Conservation (phyloP, 2,888 invertebrate species). For the Hydrotaea diabolus region DNA sequence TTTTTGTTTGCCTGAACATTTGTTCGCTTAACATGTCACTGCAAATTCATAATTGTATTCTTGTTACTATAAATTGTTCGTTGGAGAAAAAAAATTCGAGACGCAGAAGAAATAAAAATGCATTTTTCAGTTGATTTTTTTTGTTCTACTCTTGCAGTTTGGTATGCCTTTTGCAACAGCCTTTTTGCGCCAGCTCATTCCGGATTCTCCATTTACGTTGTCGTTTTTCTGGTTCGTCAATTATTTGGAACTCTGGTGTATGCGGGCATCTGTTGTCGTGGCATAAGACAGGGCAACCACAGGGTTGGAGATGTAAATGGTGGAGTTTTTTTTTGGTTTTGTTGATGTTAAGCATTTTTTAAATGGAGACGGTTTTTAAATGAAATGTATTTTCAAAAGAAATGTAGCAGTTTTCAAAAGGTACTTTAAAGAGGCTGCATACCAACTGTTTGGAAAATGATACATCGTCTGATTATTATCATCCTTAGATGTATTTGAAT, state of each 20-base stretch:
- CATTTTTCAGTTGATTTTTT: not conserved
- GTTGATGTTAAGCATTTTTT: not conserved
- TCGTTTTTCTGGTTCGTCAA: constrained; percentile 26
- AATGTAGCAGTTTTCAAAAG: too few relatives aligned
- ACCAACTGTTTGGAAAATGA: too few relatives aligned
- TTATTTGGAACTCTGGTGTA: constrained; percentile 15
- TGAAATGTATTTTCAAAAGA: too few relatives aligned
- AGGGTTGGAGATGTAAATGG: not conserved
- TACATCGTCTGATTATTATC: too few relatives aligned
- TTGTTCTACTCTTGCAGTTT: not conserved
- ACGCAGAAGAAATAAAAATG: constrained; percentile 5
- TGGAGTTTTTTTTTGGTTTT: not conserved
- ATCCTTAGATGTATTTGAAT: too few relatives aligned
- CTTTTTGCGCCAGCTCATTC: constrained; percentile 7
- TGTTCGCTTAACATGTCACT: constrained; percentile 59
- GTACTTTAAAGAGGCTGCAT: too few relatives aligned
- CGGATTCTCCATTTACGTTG: constrained; percentile 18
- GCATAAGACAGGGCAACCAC: not conserved
- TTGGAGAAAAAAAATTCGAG: not conserved
- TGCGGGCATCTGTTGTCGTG: constrained; percentile 15
- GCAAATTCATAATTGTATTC: constrained; percentile 63
- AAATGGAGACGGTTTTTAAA: too few relatives aligned
- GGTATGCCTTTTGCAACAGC: not conserved
- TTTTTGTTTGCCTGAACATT: not conserved
- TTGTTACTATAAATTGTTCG: constrained; percentile 61